These are phyloP conservation scores for Lasiommata megera DNA, from an alignment of 2,888 invertebrate genomes.

Conservation along the genomic window DNA sequence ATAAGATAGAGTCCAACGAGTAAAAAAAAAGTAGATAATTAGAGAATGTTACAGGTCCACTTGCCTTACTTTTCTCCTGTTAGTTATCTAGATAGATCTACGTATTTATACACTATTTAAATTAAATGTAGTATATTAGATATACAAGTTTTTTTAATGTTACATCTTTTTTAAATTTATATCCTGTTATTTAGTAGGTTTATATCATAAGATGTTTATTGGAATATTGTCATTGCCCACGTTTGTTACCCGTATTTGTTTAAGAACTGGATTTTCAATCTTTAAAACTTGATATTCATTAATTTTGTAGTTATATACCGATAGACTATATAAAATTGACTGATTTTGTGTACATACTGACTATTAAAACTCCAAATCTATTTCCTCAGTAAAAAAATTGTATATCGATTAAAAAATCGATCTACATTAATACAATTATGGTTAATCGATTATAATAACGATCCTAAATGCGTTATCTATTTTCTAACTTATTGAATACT, in stretches of 20 bases:
- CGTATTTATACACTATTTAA: conserved; percentile 27
- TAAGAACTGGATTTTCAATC: too few relatives aligned
- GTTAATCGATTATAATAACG: too few relatives aligned
- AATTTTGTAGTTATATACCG: too few relatives aligned
- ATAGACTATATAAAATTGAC: too few relatives aligned
- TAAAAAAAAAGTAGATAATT: conserved; percentile 15
- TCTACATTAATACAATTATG: too few relatives aligned
- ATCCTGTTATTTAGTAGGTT: conserved; percentile 3
- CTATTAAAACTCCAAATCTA: too few relatives aligned
- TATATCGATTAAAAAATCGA: too few relatives aligned
- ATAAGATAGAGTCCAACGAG: conserved; percentile 1
- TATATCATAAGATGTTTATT: conserved; percentile 5
- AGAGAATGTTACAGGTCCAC: conserved; percentile 55
- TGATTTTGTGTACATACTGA: too few relatives aligned
- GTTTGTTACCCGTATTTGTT: not conserved
- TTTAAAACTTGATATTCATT: too few relatives aligned
- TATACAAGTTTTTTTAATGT: conserved; percentile 24
- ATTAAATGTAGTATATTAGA: conserved; percentile 18
- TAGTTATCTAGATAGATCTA: conserved; percentile 23
- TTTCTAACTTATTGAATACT: not conserved
- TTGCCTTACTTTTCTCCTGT: conserved; percentile 61
- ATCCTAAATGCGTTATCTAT: not conserved
- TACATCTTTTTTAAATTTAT: conserved; percentile 26
- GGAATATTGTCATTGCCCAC: not conserved
- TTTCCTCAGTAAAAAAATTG: too few relatives aligned